Conservation (phyloP, 2,888 invertebrate genomes). For the Cerastis rubricosa region DNA sequence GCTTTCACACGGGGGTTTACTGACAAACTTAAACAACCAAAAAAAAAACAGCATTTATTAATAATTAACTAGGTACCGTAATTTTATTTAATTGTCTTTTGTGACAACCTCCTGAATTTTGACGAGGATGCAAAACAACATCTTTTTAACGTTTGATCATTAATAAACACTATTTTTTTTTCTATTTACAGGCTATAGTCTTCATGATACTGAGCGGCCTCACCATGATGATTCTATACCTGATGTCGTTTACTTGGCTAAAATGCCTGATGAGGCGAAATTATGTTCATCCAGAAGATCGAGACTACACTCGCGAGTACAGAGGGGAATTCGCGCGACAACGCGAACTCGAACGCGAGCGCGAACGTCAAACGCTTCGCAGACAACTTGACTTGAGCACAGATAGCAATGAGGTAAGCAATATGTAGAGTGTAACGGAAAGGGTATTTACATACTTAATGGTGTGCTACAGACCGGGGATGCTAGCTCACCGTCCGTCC, state of each 20-base stretch:
- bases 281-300: neutral
- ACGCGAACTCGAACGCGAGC: neutral
- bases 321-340: constrained; percentile 7
- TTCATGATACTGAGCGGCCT: constrained; percentile 19
- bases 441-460: no score
- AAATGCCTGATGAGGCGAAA: neutral
- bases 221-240: constrained; percentile 6
- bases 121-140: no score
- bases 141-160: neutral
- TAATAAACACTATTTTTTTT: neutral
- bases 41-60: no score
- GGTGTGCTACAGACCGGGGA: no score
- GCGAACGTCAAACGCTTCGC: neutral
- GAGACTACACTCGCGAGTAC: constrained; percentile 15
- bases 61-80: no score
- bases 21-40: no score
- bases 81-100: no score
- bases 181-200: constrained; percentile 16
- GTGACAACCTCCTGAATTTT: no score
- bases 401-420: neutral
- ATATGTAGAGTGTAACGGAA: no score
- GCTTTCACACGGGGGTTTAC: no score
- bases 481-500: no score
- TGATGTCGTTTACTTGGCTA: constrained; percentile 11
- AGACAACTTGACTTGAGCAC: neutral